Evolutionary conservation across 2,888 invertebrate genomes (phyloP).

Genomic region (Neocrepidodera transversa): DNA sequence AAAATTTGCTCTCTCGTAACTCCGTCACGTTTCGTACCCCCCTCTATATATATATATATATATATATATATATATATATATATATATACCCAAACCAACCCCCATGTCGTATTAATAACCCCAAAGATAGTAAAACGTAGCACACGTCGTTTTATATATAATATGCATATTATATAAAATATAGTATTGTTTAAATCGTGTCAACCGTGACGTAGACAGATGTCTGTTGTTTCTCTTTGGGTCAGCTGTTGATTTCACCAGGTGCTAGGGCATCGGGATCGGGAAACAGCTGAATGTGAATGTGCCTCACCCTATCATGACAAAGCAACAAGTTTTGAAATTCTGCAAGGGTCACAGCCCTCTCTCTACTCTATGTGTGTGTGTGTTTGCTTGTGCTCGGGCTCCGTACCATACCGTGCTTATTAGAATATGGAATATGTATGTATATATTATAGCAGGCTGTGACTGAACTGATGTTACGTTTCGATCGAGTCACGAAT

Average conservation of each 20-base stretch:
- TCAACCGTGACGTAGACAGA: slow-evolving; percentile 46
- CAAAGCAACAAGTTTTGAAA: slow-evolving; percentile 49
- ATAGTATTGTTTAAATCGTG: slow-evolving; percentile 42
- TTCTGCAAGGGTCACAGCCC: slow-evolving; percentile 41
- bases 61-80: no score
- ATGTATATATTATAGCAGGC: no score
- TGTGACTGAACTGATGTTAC: no score
- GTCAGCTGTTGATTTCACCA: slow-evolving; percentile 49
- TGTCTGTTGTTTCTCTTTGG: slow-evolving; percentile 45
- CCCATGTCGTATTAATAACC: slow-evolving; percentile 10
- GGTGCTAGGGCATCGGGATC: slow-evolving; percentile 44
- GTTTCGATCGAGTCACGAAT: no score
- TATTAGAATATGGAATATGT: slow-evolving; percentile 33
- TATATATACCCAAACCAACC: neutral
- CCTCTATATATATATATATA: no score
- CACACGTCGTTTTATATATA: no score
- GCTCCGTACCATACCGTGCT: slow-evolving; percentile 31
- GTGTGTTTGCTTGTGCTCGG: neutral
- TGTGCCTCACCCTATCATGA: slow-evolving; percentile 44
- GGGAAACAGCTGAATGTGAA: slow-evolving; percentile 43
- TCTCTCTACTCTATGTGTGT: no score
- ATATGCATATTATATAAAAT: slow-evolving; percentile 21
- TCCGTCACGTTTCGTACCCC: no score
- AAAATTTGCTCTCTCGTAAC: no score
- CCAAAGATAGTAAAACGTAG: slow-evolving; percentile 15